Evolutionary conservation across 2,797 vertebrate genomes (phyloP).

Genomic region (Brachymystax lenok): DNA sequence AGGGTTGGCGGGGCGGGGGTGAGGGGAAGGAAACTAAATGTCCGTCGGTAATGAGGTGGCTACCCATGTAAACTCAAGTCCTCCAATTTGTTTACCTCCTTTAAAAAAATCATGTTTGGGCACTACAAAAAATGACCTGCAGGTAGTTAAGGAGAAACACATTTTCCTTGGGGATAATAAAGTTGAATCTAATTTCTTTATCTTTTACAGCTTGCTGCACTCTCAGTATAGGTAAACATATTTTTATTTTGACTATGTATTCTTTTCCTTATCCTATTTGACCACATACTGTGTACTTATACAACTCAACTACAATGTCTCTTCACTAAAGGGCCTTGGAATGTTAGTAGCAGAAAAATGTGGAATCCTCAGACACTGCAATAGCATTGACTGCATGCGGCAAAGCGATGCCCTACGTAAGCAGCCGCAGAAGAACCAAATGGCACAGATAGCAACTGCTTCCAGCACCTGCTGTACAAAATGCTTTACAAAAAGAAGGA

Average conservation of each 20-base stretch:
- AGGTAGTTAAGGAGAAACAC: too few relatives aligned
- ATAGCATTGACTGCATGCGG: neutral
- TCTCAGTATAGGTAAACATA: neutral
- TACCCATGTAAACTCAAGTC: conserved; percentile 69
- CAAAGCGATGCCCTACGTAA: too few relatives aligned
- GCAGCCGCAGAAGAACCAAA: too few relatives aligned
- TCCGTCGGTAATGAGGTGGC: conserved; percentile 59
- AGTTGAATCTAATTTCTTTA: too few relatives aligned
- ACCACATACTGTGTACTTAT: neutral
- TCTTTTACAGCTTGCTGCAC: neutral
- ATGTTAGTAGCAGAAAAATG: conserved; percentile 38
- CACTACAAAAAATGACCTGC: too few relatives aligned
- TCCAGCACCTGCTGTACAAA: too few relatives aligned
- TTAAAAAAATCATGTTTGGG: neutral
- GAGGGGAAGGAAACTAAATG: conserved; percentile 36
- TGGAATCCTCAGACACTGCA: conserved; percentile 14
- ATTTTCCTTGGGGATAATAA: too few relatives aligned
- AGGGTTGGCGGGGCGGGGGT: conserved; percentile 16
- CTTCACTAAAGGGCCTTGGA: neutral
- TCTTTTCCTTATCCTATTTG: neutral
- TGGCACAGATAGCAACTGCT: too few relatives aligned
- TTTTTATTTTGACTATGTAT: neutral
- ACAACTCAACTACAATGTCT: too few relatives aligned
- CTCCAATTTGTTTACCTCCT: conserved; percentile 76
- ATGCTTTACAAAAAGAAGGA: conserved; percentile 6